Evolutionary conservation across 2,888 invertebrate species (phyloP), one percentile per base, ranked within the genome.

Genomic region (Gortyna flavago): DNA sequence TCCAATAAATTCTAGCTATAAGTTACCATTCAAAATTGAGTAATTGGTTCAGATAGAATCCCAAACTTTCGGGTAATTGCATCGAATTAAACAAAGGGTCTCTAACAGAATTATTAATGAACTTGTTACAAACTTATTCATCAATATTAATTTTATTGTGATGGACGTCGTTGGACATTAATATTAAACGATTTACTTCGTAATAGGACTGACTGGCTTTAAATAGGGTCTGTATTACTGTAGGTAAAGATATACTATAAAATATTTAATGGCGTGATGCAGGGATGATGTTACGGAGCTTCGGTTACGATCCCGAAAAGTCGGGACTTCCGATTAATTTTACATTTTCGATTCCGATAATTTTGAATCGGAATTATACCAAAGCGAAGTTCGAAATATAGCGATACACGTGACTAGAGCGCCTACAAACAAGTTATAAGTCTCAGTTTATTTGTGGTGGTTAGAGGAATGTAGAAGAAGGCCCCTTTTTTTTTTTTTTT

Each of bases 51-150:
- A 29, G 48, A 62, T 51, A 64, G 51, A 57, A 69, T 21, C 25
- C 57, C 29, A 54, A 80, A 80, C 5, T 82, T 77, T 69, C 1
- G 11, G n/a, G 29, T 65, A 77, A 81, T 82, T 82, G 77, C 72
- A 82, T 64, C 11, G 62, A 82, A 44, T 71, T 44, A 54, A 72
- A 83, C 81, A 83, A 77, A 73, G 35, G 54, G 44, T 11, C 18
- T 48, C 59, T 72, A 84, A 32, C 68, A 48, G 61, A 84, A 84
- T 79, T 57, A 72, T 57, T 79, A 65, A 72, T 80, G 9, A 68
- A 65, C 44, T 83, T 77, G 68, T 72, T 72, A 16, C 2, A 4
- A 83, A 77, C 44, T 81, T 83, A 68, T 68, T 83, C 54, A 77
- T 72, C 62, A 81, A 72, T 77, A 71, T 81, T 82, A 29, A 81